Conservation (phyloP, 2,888 invertebrate genomes). For the Uropetala carovei region DNA sequence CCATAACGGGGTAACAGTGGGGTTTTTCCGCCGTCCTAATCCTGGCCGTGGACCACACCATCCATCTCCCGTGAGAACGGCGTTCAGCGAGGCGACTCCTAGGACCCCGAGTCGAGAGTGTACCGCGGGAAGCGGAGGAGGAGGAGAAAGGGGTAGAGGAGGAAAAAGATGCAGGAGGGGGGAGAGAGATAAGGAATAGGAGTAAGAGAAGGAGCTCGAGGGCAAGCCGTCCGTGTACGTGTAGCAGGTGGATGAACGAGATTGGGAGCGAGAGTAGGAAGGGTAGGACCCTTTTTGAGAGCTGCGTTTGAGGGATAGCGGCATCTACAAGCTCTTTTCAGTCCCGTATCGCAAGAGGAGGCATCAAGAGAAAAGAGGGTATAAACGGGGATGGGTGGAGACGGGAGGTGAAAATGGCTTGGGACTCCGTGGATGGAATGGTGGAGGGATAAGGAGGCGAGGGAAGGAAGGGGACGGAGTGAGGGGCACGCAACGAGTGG, state of each 20-base stretch:
- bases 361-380: not conserved
- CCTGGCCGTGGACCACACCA: constrained; percentile 24
- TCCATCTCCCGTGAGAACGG: not conserved
- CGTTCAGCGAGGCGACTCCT: no score
- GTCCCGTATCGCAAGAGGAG: not conserved
- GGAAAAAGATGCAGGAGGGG: not conserved
- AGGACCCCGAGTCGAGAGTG: no score
- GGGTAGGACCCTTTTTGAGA: not conserved
- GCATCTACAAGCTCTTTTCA: not conserved
- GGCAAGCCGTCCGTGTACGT: not conserved
- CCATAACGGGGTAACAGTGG: no score
- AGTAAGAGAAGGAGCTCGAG: not conserved
- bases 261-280: not conserved
- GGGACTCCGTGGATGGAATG: not conserved
- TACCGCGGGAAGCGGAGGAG: no score
- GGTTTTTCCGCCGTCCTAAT: not conserved
- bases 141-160: not conserved
- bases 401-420: not conserved
- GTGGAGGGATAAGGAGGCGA: not conserved
- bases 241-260: not conserved
- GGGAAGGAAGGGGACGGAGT: not conserved
- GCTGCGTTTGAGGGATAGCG: not conserved
- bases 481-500: constrained; percentile 32
- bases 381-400: not conserved
- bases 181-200: not conserved